phyloP scores from a whole-genome alignment of 2,888 invertebrate genomes.

The Odontomyia ornata region DNA sequence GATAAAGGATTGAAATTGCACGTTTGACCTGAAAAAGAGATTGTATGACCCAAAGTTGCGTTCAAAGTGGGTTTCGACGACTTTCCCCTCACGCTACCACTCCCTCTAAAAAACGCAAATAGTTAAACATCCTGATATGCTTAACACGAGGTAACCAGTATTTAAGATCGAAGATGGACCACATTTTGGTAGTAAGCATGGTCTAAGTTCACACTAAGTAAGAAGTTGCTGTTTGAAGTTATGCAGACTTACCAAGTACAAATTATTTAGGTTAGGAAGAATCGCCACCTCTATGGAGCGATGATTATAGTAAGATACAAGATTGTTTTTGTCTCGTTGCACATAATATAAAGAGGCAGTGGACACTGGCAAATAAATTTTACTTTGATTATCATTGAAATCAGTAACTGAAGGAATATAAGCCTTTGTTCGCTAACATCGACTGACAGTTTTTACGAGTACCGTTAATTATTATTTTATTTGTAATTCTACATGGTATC shows the following conservation, averaged over 20 bases:
- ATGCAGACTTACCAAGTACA: constrained; percentile 9
- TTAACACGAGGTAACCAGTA: neutral
- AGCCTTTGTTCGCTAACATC: constrained; percentile 12
- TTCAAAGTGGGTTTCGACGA: constrained; percentile 64
- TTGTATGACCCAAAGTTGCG: too few species aligned
- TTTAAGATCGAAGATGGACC: neutral
- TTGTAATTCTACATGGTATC: constrained; percentile 10
- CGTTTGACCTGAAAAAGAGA: too few species aligned
- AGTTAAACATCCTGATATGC: constrained; percentile 50
- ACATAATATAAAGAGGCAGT: neutral
- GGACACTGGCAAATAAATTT: neutral
- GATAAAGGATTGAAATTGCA: too few species aligned
- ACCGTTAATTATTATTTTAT: constrained; percentile 11
- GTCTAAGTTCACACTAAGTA: neutral
- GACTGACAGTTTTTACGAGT: constrained; percentile 37
- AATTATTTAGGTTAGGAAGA: constrained; percentile 6
- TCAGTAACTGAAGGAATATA: neutral
- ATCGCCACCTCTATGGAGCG: neutral
- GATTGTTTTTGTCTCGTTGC: neutral
- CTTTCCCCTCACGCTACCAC: constrained; percentile 59
- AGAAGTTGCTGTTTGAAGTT: neutral
- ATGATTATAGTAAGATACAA: neutral
- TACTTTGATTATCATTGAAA: neutral
- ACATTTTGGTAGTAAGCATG: too few species aligned
- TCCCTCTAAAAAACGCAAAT: constrained; percentile 51